Conservation (phyloP, 1,140 invertebrate species). For the Leptinotarsa undecemlineata region DNA sequence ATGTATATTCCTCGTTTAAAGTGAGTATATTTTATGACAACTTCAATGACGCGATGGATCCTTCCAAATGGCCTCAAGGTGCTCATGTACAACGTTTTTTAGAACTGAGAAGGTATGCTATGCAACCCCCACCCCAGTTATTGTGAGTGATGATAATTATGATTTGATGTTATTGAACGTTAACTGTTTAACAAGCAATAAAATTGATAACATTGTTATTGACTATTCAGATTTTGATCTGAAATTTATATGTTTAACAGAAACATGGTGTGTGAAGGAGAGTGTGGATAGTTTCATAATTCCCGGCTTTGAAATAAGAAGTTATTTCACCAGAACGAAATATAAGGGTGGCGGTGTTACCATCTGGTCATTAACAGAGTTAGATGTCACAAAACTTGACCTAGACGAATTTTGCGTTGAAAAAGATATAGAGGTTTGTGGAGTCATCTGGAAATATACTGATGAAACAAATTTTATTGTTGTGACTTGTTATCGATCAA, state of each 20-base stretch:
- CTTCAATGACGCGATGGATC: constrained; percentile 10
- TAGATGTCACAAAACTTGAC: constrained; percentile 12
- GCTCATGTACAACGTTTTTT: constrained; percentile 7
- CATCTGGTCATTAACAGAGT: constrained; percentile 16
- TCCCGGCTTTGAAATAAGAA: constrained; percentile 8
- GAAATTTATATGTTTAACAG: constrained; percentile 13
- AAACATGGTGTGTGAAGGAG: constrained; percentile 13
- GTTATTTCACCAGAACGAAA: constrained; percentile 12
- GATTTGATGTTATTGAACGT: constrained; percentile 15
- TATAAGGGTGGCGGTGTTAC: constrained; percentile 13
- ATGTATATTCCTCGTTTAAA: background rate
- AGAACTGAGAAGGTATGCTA: constrained; percentile 3
- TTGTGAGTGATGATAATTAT: background rate
- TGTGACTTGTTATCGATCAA: constrained; percentile 13
- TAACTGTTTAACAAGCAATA: background rate
- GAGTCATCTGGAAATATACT: background rate
- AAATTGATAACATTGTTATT: background rate
- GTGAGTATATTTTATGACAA: constrained; percentile 15
- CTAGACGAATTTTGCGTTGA: background rate
- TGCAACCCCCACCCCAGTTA: constrained; percentile 4
- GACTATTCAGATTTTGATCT: no score
- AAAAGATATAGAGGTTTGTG: constrained; percentile 15
- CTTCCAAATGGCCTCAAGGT: background rate
- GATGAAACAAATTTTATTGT: constrained; percentile 10
- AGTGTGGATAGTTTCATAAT: constrained; percentile 5